Conservation (phyloP, 2,113 vertebrate genomes). For the Odontesthes bonariensis region DNA sequence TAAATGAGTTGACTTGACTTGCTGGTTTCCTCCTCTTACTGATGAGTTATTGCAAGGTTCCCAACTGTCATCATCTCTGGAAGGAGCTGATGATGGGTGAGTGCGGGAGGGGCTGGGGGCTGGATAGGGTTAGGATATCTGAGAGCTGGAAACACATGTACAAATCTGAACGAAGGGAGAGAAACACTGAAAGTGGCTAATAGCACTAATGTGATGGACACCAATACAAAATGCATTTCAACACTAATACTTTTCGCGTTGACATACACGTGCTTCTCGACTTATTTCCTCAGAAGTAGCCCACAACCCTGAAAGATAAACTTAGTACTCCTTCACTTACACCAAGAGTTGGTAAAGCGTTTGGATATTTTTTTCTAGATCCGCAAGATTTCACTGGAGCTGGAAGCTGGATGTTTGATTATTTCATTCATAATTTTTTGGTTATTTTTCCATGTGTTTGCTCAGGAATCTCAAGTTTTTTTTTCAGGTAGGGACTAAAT, state of each 20-base stretch:
- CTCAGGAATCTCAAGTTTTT: not conserved
- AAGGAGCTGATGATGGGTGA: conserved; percentile 60
- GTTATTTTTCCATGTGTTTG: not conserved
- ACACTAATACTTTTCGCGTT: not conserved
- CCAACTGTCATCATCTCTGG: conserved; percentile 59
- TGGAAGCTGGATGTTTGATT: not conserved
- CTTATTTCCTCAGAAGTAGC: not conserved
- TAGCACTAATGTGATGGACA: conserved; percentile 36
- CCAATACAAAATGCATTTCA: conserved; percentile 44
- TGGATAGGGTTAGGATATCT: conserved; percentile 52
- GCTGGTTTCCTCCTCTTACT: conserved; percentile 53
- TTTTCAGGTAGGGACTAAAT: not conserved
- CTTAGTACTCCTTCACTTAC: too few relatives aligned
- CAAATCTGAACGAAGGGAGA: conserved; percentile 67
- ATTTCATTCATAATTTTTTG: not conserved
- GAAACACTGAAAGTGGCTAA: conserved; percentile 68
- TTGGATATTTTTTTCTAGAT: too few relatives aligned
- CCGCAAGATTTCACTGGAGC: not conserved
- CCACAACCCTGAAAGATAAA: not conserved
- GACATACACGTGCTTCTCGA: not conserved
- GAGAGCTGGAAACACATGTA: conserved; percentile 73
- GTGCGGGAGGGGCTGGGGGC: conserved; percentile 35
- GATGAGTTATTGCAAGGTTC: conserved; percentile 66
- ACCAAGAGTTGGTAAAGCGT: too few relatives aligned
- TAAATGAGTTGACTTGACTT: conserved; percentile 40